Percentiles rank a stretch among this genome's conserved stretches.
These are phyloP conservation scores for Urophycis tenuis DNA, from an alignment of 2,797 vertebrate genomes.

Conservation along the genomic window DNA sequence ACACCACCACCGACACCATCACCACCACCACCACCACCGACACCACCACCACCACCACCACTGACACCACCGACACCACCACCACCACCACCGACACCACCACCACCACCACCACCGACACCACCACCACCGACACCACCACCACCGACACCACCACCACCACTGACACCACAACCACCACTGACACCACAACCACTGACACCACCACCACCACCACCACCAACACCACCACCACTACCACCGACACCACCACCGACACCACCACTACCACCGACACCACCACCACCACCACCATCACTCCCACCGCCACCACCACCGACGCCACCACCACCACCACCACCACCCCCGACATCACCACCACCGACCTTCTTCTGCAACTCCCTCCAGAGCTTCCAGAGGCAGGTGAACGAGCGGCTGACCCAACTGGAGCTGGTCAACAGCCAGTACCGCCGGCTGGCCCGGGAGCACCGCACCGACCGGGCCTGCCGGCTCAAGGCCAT, in stretches of 20 bases:
- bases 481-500: constrained; percentile 83
- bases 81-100: background rate
- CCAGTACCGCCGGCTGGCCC: constrained; percentile 85
- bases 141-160: background rate
- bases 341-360: background rate
- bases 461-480: constrained; percentile 86
- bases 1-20: too few relatives aligned
- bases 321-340: background rate
- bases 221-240: too few relatives aligned
- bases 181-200: too few relatives aligned
- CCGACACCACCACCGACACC: background rate
- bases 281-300: too few relatives aligned
- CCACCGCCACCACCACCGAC: background rate
- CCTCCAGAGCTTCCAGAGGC: constrained; percentile 82
- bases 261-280: background rate
- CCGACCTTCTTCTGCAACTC: background rate
- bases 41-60: too few relatives aligned
- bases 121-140: background rate
- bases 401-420: constrained; percentile 82
- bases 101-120: background rate
- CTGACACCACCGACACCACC: too few relatives aligned
- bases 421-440: constrained; percentile 91
- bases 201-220: background rate
- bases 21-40: background rate
- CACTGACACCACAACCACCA: too few relatives aligned